Base-by-base conservation (phyloP, 2,888 invertebrate species). In the Cancer borealis region DNA sequence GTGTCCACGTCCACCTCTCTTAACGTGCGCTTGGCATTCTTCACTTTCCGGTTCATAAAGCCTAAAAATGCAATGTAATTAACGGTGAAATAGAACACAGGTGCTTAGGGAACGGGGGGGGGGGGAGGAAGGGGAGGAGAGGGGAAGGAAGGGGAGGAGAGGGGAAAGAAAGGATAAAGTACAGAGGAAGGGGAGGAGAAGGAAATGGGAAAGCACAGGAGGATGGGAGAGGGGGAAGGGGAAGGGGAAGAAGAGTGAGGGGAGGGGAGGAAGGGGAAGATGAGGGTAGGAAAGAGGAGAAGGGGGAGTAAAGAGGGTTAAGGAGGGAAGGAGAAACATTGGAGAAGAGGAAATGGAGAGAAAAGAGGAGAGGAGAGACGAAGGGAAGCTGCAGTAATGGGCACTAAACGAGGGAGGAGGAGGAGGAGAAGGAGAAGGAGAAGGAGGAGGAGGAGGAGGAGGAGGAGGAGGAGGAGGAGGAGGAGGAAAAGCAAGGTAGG, bases 11-110 rank as follows among this genome's bases (percentile, higher is more conserved):
- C 54, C 60, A 21, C 30, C 17, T 79, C 79, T 79, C 79, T 30
- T 26, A 79, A 79, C 30, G 79, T 30, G 30, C 30, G 79, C 30
- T 79, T 79, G 79, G 79, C 79, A 79, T 79, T 79, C 79, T 79
- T 79, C 79, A 21, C 79, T 79, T 79, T 79, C 79, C 30, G 79
- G 79, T 79, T 79, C 79, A 79, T 79, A 79, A 79, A 30, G 79
- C 79, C 79, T 79, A 79, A 79, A 79, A 79, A 79, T 30, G 12
- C 79, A 30, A 79, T 30, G 79, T 79, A 79, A 79, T 79, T 30
- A 79, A 79, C 1, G 79, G 79, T 79, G 79, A 79, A 79, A 79
- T 79, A 79, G 79, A 12, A 79, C 79, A 30, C 30, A n/a, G 73
- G 17, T 17, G 79, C 12, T 14, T 21, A 5, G 66, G n/a, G 66